These are phyloP conservation scores for Chondrilla cf. caribensis DNA, from an alignment of 37 sponge, comb jelly and placozoan species.

Conservation along the genomic window DNA sequence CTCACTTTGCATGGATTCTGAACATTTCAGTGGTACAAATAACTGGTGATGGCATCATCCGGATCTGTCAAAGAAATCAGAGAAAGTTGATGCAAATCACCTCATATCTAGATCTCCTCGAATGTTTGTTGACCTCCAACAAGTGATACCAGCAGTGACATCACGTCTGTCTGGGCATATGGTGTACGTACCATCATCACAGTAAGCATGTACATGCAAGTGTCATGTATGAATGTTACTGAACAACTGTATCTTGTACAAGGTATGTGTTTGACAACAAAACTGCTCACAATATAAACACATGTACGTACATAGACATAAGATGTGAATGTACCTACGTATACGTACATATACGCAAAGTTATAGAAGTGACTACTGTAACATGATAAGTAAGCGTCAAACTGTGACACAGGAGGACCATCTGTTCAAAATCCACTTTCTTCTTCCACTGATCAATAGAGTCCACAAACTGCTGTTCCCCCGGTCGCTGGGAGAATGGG, in stretches of 20 bases:
- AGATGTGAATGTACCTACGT: too few relatives aligned
- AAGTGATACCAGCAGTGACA: background rate
- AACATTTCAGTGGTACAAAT: conserved; percentile 94
- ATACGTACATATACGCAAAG: too few relatives aligned
- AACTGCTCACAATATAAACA: too few relatives aligned
- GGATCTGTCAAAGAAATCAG: conserved; percentile 31
- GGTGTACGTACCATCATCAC: too few relatives aligned
- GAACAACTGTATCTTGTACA: too few relatives aligned
- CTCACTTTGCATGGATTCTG: conserved; percentile 71
- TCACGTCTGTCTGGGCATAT: background rate
- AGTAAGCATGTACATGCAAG: too few relatives aligned
- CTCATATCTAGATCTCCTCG: conserved; percentile 48
- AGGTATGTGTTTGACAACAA: background rate
- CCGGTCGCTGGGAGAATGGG: conserved; percentile 47
- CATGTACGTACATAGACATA: too few relatives aligned
- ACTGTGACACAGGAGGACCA: conserved; percentile 92
- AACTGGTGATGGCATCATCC: conserved; percentile 65
- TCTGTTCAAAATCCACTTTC: conserved; percentile 62
- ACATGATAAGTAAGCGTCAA: conserved; percentile 76
- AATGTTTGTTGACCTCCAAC: conserved; percentile 60
- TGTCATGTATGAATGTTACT: too few relatives aligned
- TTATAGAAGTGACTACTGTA: too few relatives aligned
- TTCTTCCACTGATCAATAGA: conserved; percentile 81
- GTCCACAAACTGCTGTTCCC: conserved; percentile 62
- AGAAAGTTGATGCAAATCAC: conserved; percentile 71